Conservation (phyloP, 2,888 invertebrate species). For the Idaea biselata region DNA sequence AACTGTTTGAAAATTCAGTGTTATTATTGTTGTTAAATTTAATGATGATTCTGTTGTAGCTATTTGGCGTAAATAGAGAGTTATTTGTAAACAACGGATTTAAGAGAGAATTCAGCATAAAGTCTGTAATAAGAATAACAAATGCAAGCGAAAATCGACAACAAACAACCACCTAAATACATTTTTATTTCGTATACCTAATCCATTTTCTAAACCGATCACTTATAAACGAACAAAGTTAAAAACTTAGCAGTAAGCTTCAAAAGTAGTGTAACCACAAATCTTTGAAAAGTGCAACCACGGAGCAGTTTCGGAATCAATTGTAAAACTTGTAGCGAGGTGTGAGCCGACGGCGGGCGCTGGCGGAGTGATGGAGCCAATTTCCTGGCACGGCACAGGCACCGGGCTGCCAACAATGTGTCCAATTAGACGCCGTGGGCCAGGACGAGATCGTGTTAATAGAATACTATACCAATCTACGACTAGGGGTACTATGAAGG, state of each 20-base stretch:
- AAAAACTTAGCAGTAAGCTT: background rate
- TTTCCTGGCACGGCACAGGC: conserved; percentile 9
- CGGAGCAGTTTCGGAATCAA: background rate
- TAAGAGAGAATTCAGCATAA: background rate
- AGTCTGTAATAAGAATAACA: too few species aligned
- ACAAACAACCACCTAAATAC: background rate
- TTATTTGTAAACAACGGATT: background rate
- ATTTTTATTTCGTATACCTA: background rate
- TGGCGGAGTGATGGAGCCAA: background rate
- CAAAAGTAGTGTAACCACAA: background rate
- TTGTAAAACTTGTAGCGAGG: background rate
- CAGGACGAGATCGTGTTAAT: conserved; percentile 41
- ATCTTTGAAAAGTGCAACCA: background rate
- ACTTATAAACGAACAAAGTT: too few species aligned
- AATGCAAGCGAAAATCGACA: background rate
- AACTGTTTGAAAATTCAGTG: conserved; percentile 2
- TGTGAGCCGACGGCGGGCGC: background rate
- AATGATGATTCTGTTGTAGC: background rate
- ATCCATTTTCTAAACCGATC: background rate
- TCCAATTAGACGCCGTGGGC: conserved; percentile 29
- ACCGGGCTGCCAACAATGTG: conserved; percentile 19
- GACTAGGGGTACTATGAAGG: conserved; percentile 16
- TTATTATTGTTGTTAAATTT: conserved; percentile 3
- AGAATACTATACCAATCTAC: conserved; percentile 40
- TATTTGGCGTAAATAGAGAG: background rate